Conservation (phyloP, 64 coral and sea anemone species). For the Cladopsammia gracilis region DNA sequence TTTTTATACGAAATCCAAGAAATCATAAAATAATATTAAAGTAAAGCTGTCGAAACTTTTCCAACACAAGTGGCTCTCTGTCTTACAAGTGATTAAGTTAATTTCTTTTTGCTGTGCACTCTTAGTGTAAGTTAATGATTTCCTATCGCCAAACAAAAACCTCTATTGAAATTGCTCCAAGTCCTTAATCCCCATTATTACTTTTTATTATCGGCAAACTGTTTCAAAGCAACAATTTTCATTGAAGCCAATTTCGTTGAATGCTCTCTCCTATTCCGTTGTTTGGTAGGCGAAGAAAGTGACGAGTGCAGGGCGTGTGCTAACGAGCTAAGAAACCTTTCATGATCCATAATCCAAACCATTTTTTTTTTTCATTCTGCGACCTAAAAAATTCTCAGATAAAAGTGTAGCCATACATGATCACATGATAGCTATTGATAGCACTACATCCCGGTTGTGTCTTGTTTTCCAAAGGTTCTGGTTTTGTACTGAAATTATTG, state of each 20-base stretch:
- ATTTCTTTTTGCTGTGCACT: slow-evolving; percentile 3
- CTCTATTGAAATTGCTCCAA: not conserved
- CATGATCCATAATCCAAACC: not conserved
- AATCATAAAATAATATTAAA: not conserved
- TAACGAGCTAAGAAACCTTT: not conserved
- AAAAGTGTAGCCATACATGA: too few species aligned
- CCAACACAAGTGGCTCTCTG: not conserved
- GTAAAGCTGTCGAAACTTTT: not conserved
- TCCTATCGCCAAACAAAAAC: slow-evolving; percentile 2
- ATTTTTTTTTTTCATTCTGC: too few species aligned
- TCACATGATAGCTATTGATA: not conserved
- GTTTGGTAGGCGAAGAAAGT: not conserved
- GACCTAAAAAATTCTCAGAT: too few species aligned
- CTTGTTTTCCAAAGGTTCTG: not conserved
- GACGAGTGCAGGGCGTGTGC: not conserved
- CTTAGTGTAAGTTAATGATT: slow-evolving; percentile 8
- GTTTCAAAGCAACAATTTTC: not conserved
- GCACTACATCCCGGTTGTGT: not conserved
- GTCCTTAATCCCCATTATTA: slow-evolving; percentile 14
- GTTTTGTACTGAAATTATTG: not conserved
- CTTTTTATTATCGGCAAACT: slow-evolving; percentile 7
- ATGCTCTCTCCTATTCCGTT: too few species aligned
- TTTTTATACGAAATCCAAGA: not conserved
- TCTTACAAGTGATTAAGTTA: not conserved
- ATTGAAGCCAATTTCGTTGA: slow-evolving; percentile 29